Conservation (phyloP, 2,888 invertebrate species). For the Ypsolopha scabrella region DNA sequence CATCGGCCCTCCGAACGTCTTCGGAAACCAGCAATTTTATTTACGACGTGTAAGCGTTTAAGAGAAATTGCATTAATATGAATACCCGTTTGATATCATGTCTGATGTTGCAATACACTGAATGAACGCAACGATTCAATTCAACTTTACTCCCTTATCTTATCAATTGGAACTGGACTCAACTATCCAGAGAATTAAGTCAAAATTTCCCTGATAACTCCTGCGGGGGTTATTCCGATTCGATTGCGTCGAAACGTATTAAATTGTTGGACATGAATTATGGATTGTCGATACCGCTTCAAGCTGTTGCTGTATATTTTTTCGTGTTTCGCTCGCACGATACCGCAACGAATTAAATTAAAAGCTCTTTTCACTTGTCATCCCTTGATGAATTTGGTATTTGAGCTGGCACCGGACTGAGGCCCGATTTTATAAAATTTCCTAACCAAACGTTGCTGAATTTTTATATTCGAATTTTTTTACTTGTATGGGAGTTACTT, state of each 20-base stretch:
- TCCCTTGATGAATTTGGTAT: conserved; percentile 65
- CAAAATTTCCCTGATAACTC: conserved; percentile 27
- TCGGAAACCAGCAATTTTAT: conserved; percentile 63
- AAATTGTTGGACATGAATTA: conserved; percentile 71
- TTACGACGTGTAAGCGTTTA: conserved; percentile 70
- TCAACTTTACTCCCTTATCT: conserved; percentile 24
- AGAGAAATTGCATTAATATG: conserved; percentile 71
- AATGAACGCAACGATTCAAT: conserved; percentile 24
- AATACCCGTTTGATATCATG: conserved; percentile 68
- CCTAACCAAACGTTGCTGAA: conserved; percentile 6
- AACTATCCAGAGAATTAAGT: conserved; percentile 27
- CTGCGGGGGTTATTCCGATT: conserved; percentile 28
- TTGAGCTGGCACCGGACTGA: conserved; percentile 35
- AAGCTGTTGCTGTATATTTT: conserved; percentile 68
- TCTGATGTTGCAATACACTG: conserved; percentile 65
- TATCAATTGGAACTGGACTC: conserved; percentile 25
- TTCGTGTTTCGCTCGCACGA: conserved; percentile 57
- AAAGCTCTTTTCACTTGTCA: conserved; percentile 71
- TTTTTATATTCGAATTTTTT: conserved; percentile 5
- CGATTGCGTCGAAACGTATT: conserved; percentile 45
- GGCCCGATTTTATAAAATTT: conserved; percentile 23
- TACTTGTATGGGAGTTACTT: neutral
- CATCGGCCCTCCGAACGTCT: conserved; percentile 32
- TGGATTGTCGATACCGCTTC: conserved; percentile 70
- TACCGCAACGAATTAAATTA: conserved; percentile 71